Conservation (phyloP, 1,140 invertebrate genomes). For the Penaeus japonicus region DNA sequence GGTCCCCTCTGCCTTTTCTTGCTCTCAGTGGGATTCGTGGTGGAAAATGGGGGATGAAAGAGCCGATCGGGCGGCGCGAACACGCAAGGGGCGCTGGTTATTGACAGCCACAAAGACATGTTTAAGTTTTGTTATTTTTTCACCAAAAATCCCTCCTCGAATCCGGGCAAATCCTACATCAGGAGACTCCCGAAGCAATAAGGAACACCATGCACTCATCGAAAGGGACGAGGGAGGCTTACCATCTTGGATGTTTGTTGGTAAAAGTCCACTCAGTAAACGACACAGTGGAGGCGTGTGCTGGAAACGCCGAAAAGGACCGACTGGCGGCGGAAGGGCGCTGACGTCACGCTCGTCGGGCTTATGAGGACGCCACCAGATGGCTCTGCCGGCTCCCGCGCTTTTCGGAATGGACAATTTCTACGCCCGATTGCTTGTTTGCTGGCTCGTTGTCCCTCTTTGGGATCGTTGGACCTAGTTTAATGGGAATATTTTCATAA, state of each 20-base stretch:
- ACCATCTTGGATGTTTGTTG: conserved; percentile 56
- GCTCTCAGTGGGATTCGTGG: too few species aligned
- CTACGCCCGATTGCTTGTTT: background rate
- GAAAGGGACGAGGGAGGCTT: background rate
- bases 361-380: conserved; percentile 6
- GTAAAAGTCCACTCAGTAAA: conserved; percentile 29
- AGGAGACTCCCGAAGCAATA: background rate
- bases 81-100: conserved; percentile 29
- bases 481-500: too few species aligned
- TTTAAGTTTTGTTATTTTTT: conserved; percentile 4
- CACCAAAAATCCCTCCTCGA: background rate
- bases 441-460: too few species aligned
- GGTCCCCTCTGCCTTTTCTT: too few species aligned
- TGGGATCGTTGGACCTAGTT: background rate
- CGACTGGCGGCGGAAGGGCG: conserved; percentile 40
- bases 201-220: background rate
- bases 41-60: too few species aligned
- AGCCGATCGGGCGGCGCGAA: too few species aligned
- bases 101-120: conserved; percentile 38
- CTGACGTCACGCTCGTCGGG: conserved; percentile 45
- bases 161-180: background rate
- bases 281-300: conserved; percentile 41
- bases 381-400: conserved; percentile 3
- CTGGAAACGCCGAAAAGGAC: conserved; percentile 54
- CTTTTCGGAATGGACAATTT: background rate